Base-by-base conservation (phyloP, 2,888 invertebrate genomes). In the Dendrolimus houi region DNA sequence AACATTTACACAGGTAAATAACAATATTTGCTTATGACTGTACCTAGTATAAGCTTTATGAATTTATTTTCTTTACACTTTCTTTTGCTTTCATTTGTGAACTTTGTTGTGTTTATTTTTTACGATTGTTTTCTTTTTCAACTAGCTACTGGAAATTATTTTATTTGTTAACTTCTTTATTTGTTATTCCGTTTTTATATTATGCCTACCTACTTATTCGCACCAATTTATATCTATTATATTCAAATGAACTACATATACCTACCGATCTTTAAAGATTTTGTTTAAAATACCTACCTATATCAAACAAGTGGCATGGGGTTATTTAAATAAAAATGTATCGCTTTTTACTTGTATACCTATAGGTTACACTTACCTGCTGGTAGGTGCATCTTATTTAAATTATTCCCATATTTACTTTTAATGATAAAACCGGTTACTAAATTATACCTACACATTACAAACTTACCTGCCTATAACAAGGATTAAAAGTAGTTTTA, bases 21-120 rank as follows among this genome's bases (percentile, higher is more conserved):
- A 60, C 64, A 62, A 62, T 63, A 63, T 67, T 64, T 66, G 64
- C 64, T 58, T 59, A 59, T 62, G 63, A 57, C 59, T 59, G 60
- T 65, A 65, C 63, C 64, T 60, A 62, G 62, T 57, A 62, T 65
- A 57, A 66, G 29, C 62, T 61, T 64, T 62, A 67, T 63, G 58
- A 62, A 62, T 63, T 64, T 64, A 64, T 66, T 64, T 58, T 60
- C 58, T 58, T 62, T 57, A 55, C 52, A 58, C 54, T 58, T 60
- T 60, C 58, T 58, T 61, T 59, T 62, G 55, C 55, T 54, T 58
- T 60, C 56, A 54, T 62, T 58, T 60, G 41, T 56, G 57, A 60
- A 12, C 12, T 12, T 12, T 47, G 47, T 12, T 47, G 47, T 10
- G 47, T 47, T 47, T 29, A 29, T 29, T 47, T 47, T 47, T 47